Evolutionary conservation across 2,888 invertebrate genomes (phyloP).

Genomic region (Cerceris rybyensis): DNA sequence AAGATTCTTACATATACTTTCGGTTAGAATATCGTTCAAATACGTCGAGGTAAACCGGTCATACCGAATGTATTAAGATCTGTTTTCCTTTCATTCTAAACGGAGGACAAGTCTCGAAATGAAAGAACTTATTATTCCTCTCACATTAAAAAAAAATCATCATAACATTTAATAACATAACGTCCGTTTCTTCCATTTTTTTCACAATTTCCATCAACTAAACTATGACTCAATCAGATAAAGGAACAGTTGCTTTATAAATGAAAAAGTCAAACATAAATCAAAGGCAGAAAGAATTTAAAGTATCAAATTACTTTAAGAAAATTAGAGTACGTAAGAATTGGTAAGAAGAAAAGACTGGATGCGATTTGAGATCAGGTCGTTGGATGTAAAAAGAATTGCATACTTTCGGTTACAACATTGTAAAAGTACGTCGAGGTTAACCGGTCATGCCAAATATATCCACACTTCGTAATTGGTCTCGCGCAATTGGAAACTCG

Average conservation of each 20-base stretch:
- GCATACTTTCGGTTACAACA: conserved; percentile 41
- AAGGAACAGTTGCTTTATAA: no score
- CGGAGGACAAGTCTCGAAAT: no score
- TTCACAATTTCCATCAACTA: no score
- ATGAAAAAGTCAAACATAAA: no score
- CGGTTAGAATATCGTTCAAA: conserved; percentile 42
- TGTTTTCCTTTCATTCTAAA: not conserved
- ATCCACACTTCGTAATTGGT: conserved; percentile 56
- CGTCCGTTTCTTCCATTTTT: no score
- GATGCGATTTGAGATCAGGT: not conserved
- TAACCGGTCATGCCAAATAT: conserved; percentile 65
- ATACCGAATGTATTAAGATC: conserved; percentile 60
- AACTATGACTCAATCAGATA: no score
- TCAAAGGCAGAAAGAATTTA: no score
- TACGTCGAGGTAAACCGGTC: conserved; percentile 58
- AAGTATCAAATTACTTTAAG: not conserved
- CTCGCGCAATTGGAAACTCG: conserved; percentile 43
- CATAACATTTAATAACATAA: no score
- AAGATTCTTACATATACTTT: conserved; percentile 30
- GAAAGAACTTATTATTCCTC: no score
- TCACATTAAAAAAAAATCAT: no score
- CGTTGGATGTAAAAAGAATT: conserved; percentile 20
- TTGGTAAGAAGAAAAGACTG: not conserved
- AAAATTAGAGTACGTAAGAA: not conserved
- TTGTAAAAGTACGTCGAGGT: conserved; percentile 49